These are phyloP conservation scores for Machaerirhynchus nigripectus DNA, from an alignment of 2,113 vertebrate species.

Conservation along the genomic window DNA sequence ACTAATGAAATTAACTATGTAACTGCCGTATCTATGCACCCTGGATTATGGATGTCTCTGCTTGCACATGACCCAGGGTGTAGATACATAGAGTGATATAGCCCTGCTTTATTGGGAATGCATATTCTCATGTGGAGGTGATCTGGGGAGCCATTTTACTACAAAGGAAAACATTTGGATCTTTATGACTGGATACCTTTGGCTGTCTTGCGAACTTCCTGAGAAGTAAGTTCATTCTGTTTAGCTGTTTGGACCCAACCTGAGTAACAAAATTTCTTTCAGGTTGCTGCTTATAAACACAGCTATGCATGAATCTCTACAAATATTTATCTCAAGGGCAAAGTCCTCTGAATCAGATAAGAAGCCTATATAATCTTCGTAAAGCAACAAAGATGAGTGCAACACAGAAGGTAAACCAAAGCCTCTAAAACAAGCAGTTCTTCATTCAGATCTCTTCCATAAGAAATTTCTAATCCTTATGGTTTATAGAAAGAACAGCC, in stretches of 20 bases:
- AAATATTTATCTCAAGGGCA: background rate
- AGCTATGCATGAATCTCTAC: background rate
- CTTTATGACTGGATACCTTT: background rate
- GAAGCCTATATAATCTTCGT: background rate
- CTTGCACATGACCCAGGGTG: background rate
- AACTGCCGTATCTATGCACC: background rate
- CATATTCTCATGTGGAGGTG: background rate
- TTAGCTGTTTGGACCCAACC: background rate
- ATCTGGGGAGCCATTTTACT: background rate
- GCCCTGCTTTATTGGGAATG: background rate
- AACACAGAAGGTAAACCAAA: background rate
- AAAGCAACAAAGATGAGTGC: background rate
- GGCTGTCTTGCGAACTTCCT: background rate
- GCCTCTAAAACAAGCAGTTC: background rate
- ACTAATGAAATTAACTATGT: background rate
- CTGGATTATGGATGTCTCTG: background rate
- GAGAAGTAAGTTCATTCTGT: background rate
- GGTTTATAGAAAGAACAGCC: background rate
- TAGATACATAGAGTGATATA: background rate
- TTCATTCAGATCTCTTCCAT: background rate
- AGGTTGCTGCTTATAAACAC: background rate
- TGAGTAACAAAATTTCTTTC: background rate
- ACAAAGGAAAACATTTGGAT: background rate
- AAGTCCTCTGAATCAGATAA: background rate
- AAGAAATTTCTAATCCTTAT: background rate